phyloP scores from a whole-genome alignment of 1,140 invertebrate genomes.

The Wiebesia pumilae region DNA sequence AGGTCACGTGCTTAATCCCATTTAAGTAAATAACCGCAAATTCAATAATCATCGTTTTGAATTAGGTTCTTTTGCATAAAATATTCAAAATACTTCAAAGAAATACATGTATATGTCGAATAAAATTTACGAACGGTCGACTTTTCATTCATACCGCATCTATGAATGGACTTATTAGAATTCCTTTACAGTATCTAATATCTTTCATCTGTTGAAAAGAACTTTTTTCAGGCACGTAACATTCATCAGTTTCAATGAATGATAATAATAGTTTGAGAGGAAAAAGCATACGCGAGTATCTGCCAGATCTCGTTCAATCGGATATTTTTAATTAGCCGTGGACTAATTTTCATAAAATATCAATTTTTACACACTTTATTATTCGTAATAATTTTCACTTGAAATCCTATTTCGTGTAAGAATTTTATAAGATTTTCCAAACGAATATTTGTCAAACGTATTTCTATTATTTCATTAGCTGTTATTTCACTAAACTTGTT shows the following conservation, averaged over 20 bases:
- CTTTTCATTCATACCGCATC: conserved; percentile 37
- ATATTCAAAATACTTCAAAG: conserved; percentile 47
- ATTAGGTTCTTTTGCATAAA: conserved; percentile 38
- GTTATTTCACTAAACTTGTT: too few species aligned
- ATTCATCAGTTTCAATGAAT: neutral
- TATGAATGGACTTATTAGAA: conserved; percentile 39
- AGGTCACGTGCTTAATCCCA: neutral
- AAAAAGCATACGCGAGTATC: neutral
- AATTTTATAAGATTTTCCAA: too few species aligned
- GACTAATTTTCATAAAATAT: too few species aligned
- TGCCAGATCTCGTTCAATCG: too few species aligned
- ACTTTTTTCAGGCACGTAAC: neutral
- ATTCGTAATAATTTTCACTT: too few species aligned
- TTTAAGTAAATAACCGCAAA: conserved; percentile 25
- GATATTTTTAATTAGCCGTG: too few species aligned
- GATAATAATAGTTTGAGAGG: neutral
- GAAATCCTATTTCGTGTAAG: too few species aligned
- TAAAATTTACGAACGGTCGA: conserved; percentile 36
- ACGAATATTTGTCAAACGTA: too few species aligned
- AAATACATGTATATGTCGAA: neutral
- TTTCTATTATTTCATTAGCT: too few species aligned
- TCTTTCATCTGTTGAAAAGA: neutral
- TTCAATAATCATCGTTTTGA: neutral
- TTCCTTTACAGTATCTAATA: neutral
- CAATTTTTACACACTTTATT: too few species aligned